Percentiles rank a stretch among this genome's conserved stretches.
Evolutionary conservation across 2,113 vertebrate species (phyloP).

Genomic region (Vulpes lagopus): DNA sequence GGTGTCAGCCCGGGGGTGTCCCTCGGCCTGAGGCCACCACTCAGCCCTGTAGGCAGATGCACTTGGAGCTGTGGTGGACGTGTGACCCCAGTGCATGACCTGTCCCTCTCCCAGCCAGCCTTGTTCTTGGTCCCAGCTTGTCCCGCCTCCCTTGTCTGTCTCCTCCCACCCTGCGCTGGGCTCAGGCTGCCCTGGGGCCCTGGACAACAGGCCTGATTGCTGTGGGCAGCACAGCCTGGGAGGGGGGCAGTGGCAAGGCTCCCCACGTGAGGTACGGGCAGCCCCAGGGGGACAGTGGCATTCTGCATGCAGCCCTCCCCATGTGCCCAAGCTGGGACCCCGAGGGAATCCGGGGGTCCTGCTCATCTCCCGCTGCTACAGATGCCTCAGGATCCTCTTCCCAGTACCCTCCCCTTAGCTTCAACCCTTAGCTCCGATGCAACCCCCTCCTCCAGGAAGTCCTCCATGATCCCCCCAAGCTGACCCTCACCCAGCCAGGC

Average conservation of each 20-base stretch:
- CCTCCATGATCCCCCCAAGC: neutral
- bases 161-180: neutral
- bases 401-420: neutral
- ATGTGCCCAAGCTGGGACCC: neutral
- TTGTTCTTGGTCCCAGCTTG: neutral
- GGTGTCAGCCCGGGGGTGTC: neutral
- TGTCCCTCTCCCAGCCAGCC: fast-evolving
- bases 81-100: neutral
- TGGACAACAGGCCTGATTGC: fast-evolving
- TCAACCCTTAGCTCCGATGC: neutral
- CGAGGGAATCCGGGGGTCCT: too few relatives aligned
- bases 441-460: neutral
- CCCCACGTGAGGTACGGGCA: neutral
- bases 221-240: neutral
- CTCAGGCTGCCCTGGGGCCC: neutral
- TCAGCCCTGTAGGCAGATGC: neutral
- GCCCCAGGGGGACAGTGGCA: neutral
- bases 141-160: neutral
- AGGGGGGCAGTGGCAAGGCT: neutral
- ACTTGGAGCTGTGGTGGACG: neutral
- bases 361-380: too few relatives aligned
- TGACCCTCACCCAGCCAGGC: neutral
- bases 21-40: neutral
- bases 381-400: neutral
- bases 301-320: fast-evolving